Percentiles rank a stretch among this genome's conserved stretches.
Conservation (phyloP, 2,113 vertebrate species). For the Macquaria australasica region DNA sequence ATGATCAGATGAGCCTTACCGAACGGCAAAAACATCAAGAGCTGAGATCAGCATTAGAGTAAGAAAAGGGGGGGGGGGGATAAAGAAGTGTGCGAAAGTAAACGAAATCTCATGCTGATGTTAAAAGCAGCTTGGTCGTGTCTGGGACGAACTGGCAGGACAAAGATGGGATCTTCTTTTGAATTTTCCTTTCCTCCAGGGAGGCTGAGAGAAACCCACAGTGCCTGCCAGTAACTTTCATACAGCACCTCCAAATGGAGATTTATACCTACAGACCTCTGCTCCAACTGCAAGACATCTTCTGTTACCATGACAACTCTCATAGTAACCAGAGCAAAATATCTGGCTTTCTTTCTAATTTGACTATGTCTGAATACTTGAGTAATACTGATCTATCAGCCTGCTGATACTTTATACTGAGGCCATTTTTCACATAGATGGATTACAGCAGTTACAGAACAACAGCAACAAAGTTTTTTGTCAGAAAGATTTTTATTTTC, state of each 20-base stretch:
- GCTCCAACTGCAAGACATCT: background rate
- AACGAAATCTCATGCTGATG: conserved; percentile 19
- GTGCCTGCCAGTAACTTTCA: background rate
- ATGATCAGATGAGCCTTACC: background rate
- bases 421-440: too few species aligned
- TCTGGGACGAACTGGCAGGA: conserved; percentile 33
- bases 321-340: background rate
- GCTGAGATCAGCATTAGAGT: background rate
- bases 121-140: conserved; percentile 50
- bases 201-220: background rate
- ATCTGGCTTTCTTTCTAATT: background rate
- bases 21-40: background rate
- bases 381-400: background rate
- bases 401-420: background rate
- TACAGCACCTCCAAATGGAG: background rate
- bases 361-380: background rate
- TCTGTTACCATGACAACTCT: background rate
- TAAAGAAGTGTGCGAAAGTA: conserved; percentile 22
- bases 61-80: conserved; percentile 1
- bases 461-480: too few species aligned
- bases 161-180: background rate
- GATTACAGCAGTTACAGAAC: too few species aligned
- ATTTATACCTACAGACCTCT: background rate
- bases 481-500: too few species aligned
- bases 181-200: conserved; percentile 7